Base-by-base conservation (phyloP, 2,797 vertebrate genomes). In the Florisuga fusca region DNA sequence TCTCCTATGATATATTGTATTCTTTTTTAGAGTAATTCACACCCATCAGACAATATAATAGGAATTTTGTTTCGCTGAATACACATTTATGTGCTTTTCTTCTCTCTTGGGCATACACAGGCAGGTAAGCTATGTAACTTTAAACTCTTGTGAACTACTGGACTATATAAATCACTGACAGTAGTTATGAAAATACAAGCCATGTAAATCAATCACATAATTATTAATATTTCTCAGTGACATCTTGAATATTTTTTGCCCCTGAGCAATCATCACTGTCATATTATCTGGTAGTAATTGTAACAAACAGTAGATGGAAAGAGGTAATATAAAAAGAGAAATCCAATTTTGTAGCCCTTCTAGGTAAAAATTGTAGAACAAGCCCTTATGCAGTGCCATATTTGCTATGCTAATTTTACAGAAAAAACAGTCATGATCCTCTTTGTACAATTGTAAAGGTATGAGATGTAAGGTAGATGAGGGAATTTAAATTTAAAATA, bases 171-270 rank as follows among this genome's bases (percentile, higher is more conserved):
- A 67, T 38, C 27, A 57, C 23, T 46, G 21, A 51, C 13, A 73
- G 74, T 4, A 51, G 55, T 48, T 68, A 57, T 8, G 43, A 61
- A 95, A 93, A 66, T 38, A 50, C 27, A 90, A 90, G 54, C n/a
- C 61, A 63, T n/a, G 59, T 6, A 29, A 9, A 59, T 61, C 66
- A 62, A 75, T 67, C 64, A 88, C 9, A 4, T 58, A 57, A 57
- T 20, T 85, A 94, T 87, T 87, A 84, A 22, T 92, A 88, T 48
- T 27, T 53, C 74, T 91, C 72, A 63, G 34, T 67, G 81, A 68
- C 75, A 79, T 67, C 72, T 93, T 50, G 82, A 79, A 23, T 72
- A 43, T 58, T 93, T 90, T 48, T 64, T 38, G 48, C 76, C 41
- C 50, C n/a, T 66, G 6, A 59, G 51, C 62, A 73, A 79, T 66